Evolutionary conservation across 2,888 invertebrate genomes (phyloP).

Genomic region (Lasiommata megera): DNA sequence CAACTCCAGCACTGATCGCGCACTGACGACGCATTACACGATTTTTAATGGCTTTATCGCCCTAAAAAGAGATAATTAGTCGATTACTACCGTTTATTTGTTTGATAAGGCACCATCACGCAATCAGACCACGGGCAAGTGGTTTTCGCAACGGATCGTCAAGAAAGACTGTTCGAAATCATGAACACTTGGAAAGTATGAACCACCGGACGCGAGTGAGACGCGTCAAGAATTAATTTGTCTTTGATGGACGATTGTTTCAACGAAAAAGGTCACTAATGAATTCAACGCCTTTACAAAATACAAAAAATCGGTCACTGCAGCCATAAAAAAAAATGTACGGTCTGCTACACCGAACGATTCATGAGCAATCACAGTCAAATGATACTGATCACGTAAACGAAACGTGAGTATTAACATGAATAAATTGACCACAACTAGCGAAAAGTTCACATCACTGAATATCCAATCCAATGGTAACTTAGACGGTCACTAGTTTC

Average conservation of each 20-base stretch:
- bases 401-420: slow-evolving; percentile 13
- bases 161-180: slow-evolving; percentile 70
- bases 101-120: slow-evolving; percentile 53
- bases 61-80: slow-evolving; percentile 57
- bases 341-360: slow-evolving; percentile 15
- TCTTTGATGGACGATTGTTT: slow-evolving; percentile 71
- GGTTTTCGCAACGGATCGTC: slow-evolving; percentile 68
- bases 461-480: slow-evolving; percentile 71
- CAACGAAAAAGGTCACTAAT: slow-evolving; percentile 59
- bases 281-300: slow-evolving; percentile 44
- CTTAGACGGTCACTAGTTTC: slow-evolving; percentile 58
- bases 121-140: slow-evolving; percentile 59
- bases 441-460: slow-evolving; percentile 69
- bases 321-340: slow-evolving; percentile 15
- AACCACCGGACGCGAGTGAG: slow-evolving; percentile 72
- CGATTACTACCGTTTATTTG: slow-evolving; percentile 53
- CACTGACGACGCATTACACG: slow-evolving; percentile 62
- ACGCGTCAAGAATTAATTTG: slow-evolving; percentile 76
- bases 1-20: slow-evolving; percentile 53
- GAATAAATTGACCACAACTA: slow-evolving; percentile 30
- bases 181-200: slow-evolving; percentile 71
- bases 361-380: slow-evolving; percentile 10
- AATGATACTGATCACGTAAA: slow-evolving; percentile 16
- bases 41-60: slow-evolving; percentile 60
- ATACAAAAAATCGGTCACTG: slow-evolving; percentile 24